Conservation (phyloP, 2,113 vertebrate species). For the Thalassarche chlororhynchos region DNA sequence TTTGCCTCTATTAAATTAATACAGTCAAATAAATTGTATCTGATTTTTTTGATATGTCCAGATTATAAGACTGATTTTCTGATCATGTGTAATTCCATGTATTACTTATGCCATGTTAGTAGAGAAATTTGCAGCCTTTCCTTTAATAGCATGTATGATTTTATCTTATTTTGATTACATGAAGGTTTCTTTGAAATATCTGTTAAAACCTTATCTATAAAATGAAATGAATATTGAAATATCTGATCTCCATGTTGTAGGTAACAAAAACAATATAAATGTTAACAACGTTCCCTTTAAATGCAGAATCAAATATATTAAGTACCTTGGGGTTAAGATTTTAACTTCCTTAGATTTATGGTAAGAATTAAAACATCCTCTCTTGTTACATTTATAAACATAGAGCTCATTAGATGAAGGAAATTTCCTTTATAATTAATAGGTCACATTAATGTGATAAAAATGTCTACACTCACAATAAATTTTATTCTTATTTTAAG, state of each 20-base stretch:
- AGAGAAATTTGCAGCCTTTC: not conserved
- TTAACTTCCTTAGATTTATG: constrained; percentile 70
- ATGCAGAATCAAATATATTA: constrained; percentile 58
- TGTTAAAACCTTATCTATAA: constrained; percentile 7
- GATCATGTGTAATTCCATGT: not conserved
- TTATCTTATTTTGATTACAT: not conserved
- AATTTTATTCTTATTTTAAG: constrained; percentile 70
- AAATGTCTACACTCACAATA: constrained; percentile 50
- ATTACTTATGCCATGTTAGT: not conserved
- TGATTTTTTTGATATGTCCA: not conserved
- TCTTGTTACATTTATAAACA: constrained; percentile 70
- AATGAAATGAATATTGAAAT: constrained; percentile 50
- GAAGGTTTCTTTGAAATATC: not conserved
- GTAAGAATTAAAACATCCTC: constrained; percentile 57
- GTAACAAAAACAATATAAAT: constrained; percentile 44
- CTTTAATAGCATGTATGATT: not conserved
- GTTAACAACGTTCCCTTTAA: constrained; percentile 40
- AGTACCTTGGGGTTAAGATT: constrained; percentile 64
- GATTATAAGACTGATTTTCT: not conserved
- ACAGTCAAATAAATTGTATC: not conserved
- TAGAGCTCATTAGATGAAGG: constrained; percentile 68
- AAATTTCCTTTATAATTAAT: constrained; percentile 78
- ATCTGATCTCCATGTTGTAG: constrained; percentile 1
- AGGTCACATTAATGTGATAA: constrained; percentile 74
- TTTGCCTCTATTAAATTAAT: not conserved